A percentile compares a stretch with the other conserved stretches of the same genome.
These are phyloP conservation scores for Dasypus novemcinctus DNA, from an alignment of 2,113 vertebrate species.

Conservation along the genomic window DNA sequence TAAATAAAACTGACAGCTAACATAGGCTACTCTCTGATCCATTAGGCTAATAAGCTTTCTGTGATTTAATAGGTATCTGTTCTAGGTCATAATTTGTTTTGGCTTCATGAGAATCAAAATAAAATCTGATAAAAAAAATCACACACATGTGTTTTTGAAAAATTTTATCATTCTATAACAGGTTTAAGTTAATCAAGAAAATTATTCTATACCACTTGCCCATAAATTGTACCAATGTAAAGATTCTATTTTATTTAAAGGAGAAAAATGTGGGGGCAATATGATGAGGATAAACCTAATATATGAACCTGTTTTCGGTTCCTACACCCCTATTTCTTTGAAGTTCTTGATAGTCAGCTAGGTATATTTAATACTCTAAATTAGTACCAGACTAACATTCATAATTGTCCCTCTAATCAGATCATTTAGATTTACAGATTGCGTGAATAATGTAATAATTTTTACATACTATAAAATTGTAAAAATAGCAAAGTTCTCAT, in stretches of 20 bases:
- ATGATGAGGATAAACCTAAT: not conserved
- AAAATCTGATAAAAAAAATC: not conserved
- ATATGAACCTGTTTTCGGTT: not conserved
- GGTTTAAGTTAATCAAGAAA: not conserved
- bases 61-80: not conserved
- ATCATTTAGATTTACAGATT: not conserved
- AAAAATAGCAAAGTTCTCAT: not conserved
- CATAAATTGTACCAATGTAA: constrained; percentile 9
- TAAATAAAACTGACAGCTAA: not conserved
- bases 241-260: not conserved
- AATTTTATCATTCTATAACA: not conserved
- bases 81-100: not conserved
- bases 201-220: not conserved
- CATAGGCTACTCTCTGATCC: not conserved
- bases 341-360: not conserved
- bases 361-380: not conserved
- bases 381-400: not conserved
- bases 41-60: not conserved
- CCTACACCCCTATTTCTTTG: not conserved
- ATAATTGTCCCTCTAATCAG: not conserved
- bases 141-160: not conserved
- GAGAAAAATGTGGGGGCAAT: not conserved
- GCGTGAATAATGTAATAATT: not conserved
- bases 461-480: not conserved
- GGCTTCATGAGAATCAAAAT: not conserved